Percentiles rank a stretch among this genome's conserved stretches.
Conservation (phyloP, 92 coral and sea anemone species). For the Porites lobata region DNA sequence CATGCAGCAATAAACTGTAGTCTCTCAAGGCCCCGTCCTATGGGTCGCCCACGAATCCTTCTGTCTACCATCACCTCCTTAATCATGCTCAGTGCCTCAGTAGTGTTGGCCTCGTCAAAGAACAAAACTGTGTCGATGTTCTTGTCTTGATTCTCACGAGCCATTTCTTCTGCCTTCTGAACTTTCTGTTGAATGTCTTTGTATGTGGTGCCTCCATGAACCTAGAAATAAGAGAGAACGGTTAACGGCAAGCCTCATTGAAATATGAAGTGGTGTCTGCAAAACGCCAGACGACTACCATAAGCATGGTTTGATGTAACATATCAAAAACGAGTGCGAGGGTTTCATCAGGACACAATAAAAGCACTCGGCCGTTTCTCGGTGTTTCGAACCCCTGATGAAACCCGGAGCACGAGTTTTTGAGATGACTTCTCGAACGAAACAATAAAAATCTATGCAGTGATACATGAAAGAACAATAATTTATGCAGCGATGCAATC, state of each 20-base stretch:
- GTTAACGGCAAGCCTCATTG: not conserved
- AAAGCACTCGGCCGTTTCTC: no score
- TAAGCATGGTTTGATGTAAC: not conserved
- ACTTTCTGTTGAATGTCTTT: slow-evolving; percentile 78
- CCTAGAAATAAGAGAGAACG: slow-evolving; percentile 38
- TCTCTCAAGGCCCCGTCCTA: slow-evolving; percentile 71
- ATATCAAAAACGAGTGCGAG: no score
- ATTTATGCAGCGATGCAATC: no score
- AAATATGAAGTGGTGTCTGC: not conserved
- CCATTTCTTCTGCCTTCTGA: slow-evolving; percentile 79
- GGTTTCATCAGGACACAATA: no score
- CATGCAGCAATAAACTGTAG: slow-evolving; percentile 90
- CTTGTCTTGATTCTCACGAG: slow-evolving; percentile 62
- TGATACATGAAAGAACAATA: no score
- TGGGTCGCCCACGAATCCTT: slow-evolving; percentile 76
- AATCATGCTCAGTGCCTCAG: slow-evolving; percentile 86
- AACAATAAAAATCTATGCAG: no score
- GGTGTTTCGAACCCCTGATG: no score
- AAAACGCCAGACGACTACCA: not conserved
- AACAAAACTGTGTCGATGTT: slow-evolving; percentile 81
- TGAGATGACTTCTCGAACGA: no score
- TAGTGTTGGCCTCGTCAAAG: slow-evolving; percentile 93
- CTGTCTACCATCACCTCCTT: slow-evolving; percentile 93
- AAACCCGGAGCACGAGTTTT: no score
- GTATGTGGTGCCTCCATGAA: slow-evolving; percentile 89